Base-by-base conservation (phyloP, 2,113 vertebrate species). In the Nansenia antarctica region DNA sequence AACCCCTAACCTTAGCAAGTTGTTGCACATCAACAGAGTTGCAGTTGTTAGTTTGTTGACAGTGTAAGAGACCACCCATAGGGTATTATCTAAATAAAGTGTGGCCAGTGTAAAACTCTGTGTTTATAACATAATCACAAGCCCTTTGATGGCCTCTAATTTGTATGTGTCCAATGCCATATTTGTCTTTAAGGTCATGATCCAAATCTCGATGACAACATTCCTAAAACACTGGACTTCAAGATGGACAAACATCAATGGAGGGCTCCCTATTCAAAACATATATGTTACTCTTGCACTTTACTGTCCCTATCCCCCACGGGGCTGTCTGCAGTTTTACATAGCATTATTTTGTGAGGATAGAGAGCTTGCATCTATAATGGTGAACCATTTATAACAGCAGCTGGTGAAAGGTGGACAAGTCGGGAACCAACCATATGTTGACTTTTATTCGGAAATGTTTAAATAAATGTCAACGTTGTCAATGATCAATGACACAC, bases 241-340 rank as follows among this genome's bases (percentile, higher is more conserved):
- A 47, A 47, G n/a, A 20, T n/a, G 45, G 45, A 49, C 45, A 22
- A 22, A 49, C 45, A 20, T 14, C 20, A 8, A 22, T 4, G 1
- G 45, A 9, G 2, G 45, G 45, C n/a, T 42, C 39, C 39, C 9
- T 8, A 14, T 49, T n/a, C 45, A 49, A 49, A 49, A 49, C n/a
- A 20, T 49, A 20, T 49, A n/a, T 49, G n/a, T 49, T 49, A 20
- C n/a, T 6, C 45, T 49, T 49, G 18, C n/a, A 49, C n/a, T 49
- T 2, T 49, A 49, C n/a, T 11, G 45, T 65, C 29, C 69, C 70
- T 22, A 27, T 49, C 67, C 81, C 77, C 83, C 75, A 63, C 30
- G 73, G 78, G 67, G 58, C 35, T 26, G 72, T 72, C 83, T 78
- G 73, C 65, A 66, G 79, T 82, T 82, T 64, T 52, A 78, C 72